Conservation (phyloP, 2,888 invertebrate species). For the Clostera curtula region DNA sequence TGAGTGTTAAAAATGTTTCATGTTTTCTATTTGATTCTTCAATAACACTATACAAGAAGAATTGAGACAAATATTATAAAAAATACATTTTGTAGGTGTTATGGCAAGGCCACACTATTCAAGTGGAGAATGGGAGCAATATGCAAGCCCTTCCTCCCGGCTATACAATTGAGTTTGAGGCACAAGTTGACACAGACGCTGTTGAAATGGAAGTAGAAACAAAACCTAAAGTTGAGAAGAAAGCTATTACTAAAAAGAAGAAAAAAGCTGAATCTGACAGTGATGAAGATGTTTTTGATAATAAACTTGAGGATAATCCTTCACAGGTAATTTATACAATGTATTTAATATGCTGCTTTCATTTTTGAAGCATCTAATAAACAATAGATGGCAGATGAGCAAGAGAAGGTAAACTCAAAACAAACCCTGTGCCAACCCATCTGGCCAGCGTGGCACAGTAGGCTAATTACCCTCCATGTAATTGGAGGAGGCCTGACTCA, state of each 20-base stretch:
- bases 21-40: too few relatives aligned
- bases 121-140: conserved; percentile 75
- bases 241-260: conserved; percentile 58
- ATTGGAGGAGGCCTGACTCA: too few relatives aligned
- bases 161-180: conserved; percentile 56
- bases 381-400: too few relatives aligned
- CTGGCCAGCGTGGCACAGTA: too few relatives aligned
- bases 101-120: conserved; percentile 80
- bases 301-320: conserved; percentile 81
- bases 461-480: too few relatives aligned
- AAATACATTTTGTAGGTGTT: conserved; percentile 63
- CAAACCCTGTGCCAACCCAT: too few relatives aligned
- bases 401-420: too few relatives aligned
- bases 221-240: conserved; percentile 66
- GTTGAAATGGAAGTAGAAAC: conserved; percentile 59
- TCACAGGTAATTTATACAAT: conserved; percentile 44
- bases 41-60: too few relatives aligned
- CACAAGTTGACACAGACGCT: conserved; percentile 47
- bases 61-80: too few relatives aligned
- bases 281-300: conserved; percentile 75
- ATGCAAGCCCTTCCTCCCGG: conserved; percentile 48
- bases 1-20: too few relatives aligned
- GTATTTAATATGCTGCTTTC: too few relatives aligned
- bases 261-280: conserved; percentile 65
- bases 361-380: too few relatives aligned